Evolutionary conservation across 2,797 vertebrate species (phyloP).

Genomic region (Spinibarbus caldwelli): DNA sequence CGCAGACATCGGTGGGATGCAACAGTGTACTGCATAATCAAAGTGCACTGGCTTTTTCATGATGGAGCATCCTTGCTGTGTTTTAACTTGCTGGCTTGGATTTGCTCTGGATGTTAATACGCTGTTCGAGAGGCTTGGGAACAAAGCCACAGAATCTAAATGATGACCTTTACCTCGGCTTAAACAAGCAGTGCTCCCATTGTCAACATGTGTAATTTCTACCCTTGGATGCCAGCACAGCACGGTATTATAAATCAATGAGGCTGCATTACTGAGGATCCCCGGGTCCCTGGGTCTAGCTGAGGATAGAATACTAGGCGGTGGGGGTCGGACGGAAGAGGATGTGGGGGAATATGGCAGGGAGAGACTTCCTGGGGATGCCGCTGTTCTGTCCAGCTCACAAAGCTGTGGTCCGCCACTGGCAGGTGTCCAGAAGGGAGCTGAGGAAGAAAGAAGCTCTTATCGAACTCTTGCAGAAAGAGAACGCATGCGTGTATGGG

Average conservation of each 20-base stretch:
- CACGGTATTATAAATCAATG: conserved; percentile 76
- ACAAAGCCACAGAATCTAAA: conserved; percentile 70
- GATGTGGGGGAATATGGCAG: conserved; percentile 1
- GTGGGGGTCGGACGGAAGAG: conserved; percentile 45
- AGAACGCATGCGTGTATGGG: conserved; percentile 3
- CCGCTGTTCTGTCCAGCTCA: conserved; percentile 57
- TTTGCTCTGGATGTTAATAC: conserved; percentile 34
- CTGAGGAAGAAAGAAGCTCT: conserved; percentile 31
- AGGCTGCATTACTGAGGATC: conserved; percentile 66
- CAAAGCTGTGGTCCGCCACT: conserved; percentile 40
- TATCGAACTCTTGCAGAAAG: conserved; percentile 52
- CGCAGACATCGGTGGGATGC: neutral
- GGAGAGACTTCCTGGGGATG: conserved; percentile 54
- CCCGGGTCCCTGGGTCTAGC: conserved; percentile 62
- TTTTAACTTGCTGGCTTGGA: conserved; percentile 50
- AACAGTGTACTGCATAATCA: conserved; percentile 13
- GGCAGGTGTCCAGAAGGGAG: conserved; percentile 41
- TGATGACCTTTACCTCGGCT: conserved; percentile 74
- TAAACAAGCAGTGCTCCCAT: conserved; percentile 61
- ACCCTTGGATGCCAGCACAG: conserved; percentile 58
- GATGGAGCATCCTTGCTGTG: conserved; percentile 39
- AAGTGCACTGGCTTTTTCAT: neutral
- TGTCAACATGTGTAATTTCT: conserved; percentile 75
- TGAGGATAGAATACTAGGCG: conserved; percentile 64
- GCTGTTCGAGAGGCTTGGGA: conserved; percentile 44